Evolutionary conservation across 1,140 invertebrate genomes (phyloP).

Genomic region (Druon quercuslanigerum): DNA sequence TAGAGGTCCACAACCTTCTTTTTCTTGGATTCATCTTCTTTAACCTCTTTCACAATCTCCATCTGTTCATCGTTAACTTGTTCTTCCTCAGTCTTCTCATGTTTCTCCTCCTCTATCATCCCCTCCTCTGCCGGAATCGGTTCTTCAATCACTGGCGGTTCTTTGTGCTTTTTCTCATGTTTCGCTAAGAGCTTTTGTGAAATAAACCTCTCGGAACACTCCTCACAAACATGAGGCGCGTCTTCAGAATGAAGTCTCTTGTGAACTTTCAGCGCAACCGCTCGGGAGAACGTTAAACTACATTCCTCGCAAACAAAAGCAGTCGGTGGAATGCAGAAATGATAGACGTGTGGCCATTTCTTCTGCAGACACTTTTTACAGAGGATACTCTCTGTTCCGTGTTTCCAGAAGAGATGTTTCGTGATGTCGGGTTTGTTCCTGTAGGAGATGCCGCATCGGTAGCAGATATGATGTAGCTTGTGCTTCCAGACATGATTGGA

Average conservation of each 20-base stretch:
- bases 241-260: constrained; percentile 85
- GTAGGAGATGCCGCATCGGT: constrained; percentile 89
- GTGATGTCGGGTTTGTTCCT: constrained; percentile 90
- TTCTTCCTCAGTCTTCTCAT: background rate
- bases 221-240: constrained; percentile 81
- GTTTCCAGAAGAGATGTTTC: constrained; percentile 93
- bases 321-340: constrained; percentile 88
- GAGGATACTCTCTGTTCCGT: constrained; percentile 86
- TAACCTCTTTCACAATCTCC: constrained; percentile 51
- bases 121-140: constrained; percentile 17
- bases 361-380: constrained; percentile 91
- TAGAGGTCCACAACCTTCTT: constrained; percentile 78
- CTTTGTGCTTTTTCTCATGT: constrained; percentile 79
- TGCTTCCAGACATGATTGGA: constrained; percentile 93
- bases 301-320: constrained; percentile 89
- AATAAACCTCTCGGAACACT: constrained; percentile 87
- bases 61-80: constrained; percentile 48
- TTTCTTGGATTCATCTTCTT: constrained; percentile 58
- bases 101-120: background rate
- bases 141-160: constrained; percentile 57
- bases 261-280: constrained; percentile 88
- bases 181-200: constrained; percentile 86
- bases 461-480: constrained; percentile 89
- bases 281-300: constrained; percentile 82
- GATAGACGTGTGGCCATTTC: constrained; percentile 93